Base-by-base conservation (phyloP, 1,140 invertebrate genomes). In the Phortica variegata region DNA sequence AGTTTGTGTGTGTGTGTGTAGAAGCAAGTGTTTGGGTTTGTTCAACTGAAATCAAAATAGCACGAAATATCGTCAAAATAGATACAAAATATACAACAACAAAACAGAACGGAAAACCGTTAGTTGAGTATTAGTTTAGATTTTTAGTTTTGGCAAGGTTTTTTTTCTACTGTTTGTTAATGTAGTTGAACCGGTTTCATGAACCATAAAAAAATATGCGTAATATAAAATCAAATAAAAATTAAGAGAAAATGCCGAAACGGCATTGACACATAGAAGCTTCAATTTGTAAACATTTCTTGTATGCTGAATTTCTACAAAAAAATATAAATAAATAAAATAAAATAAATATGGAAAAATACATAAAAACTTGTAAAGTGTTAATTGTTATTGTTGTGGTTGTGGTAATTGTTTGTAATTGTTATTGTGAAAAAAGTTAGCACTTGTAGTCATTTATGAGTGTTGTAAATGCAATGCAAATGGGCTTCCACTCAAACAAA, bases 221-320 rank as follows among this genome's bases (percentile, higher is more conserved):
- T 32, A 26, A 46, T 33, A 41, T 43, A 48, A 17, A 58, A 45
- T 43, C 23, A 47, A 43, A 37, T 21, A 39, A 29, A 58, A 49
- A 44, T 49, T 21, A 36, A 20, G 37, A 13, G 33, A 4, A 6
- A 15, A 40, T 47, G 38, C n/a, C n/a, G n/a, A n/a, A n/a, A n/a
- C n/a, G n/a, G 52, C 62, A 65, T 66, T 66, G 62, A 66, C 62
- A n/a, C 62, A 66, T 47, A 50, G 49, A 51, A 68, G 56, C 57
- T 59, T 44, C 43, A 37, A 45, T 23, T 36, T 46, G 52, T 44
- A n/a, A n/a, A n/a, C n/a, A n/a, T n/a, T n/a, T n/a, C n/a, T n/a
- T n/a, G n/a, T n/a, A n/a, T n/a, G n/a, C n/a, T n/a, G n/a, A n/a
- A n/a, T n/a, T n/a, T n/a, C n/a, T n/a, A n/a, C n/a, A n/a, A n/a